A percentile compares a stretch with the other conserved stretches of the same genome.
Evolutionary conservation across 1,140 invertebrate species (phyloP).

Genomic region (honey bee (Apis mellifera)): DNA sequence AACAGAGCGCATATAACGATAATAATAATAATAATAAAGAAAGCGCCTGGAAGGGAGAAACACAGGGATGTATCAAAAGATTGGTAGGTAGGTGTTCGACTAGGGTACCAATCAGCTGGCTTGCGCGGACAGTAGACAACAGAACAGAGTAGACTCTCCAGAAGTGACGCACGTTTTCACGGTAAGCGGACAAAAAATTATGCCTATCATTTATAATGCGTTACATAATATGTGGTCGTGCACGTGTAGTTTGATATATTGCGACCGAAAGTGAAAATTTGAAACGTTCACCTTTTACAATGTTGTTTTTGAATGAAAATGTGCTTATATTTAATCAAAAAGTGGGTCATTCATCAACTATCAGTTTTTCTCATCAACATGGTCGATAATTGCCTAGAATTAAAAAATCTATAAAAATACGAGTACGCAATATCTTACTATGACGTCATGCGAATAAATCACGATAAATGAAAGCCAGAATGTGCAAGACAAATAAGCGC

Average conservation of each 20-base stretch:
- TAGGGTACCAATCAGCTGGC: slow-evolving; percentile 31
- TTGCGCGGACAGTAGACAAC: slow-evolving; percentile 51
- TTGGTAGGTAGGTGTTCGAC: background rate
- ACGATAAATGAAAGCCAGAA: background rate
- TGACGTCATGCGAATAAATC: background rate
- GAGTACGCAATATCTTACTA: background rate
- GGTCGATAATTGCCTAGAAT: slow-evolving; percentile 6
- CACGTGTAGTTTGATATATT: background rate
- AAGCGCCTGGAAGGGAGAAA: background rate
- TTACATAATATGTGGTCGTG: slow-evolving; percentile 22
- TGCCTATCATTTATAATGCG: background rate
- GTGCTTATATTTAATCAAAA: slow-evolving; percentile 10
- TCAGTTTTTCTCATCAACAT: background rate
- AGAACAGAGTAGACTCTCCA: slow-evolving; percentile 44
- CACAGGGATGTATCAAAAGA: slow-evolving; percentile 39
- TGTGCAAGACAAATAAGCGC: background rate
- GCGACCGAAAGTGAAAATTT: background rate
- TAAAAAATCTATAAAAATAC: background rate
- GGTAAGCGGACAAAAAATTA: slow-evolving; percentile 66
- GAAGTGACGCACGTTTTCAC: slow-evolving; percentile 58
- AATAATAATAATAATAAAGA: slow-evolving; percentile 45
- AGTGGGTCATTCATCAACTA: slow-evolving; percentile 26
- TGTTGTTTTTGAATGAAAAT: slow-evolving; percentile 41
- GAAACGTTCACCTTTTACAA: background rate
- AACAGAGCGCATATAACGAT: background rate